Conservation (phyloP, 2,113 vertebrate species). For the Dryoscopus gambensis region DNA sequence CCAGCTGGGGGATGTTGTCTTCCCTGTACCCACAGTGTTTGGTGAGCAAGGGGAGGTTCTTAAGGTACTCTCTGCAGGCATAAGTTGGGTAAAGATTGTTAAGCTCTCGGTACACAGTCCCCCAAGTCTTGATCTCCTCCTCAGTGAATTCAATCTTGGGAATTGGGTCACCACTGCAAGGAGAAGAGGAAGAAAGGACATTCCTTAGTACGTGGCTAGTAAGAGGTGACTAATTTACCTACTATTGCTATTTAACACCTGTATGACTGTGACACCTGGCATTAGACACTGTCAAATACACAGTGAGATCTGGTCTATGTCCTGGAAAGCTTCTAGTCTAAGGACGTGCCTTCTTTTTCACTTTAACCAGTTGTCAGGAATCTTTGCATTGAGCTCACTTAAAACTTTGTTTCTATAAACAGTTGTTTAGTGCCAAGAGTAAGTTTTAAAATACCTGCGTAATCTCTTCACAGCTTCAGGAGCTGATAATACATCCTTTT, state of each 20-base stretch:
- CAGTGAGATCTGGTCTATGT: background rate
- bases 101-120: conserved; percentile 91
- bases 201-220: background rate
- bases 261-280: background rate
- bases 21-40: conserved; percentile 91
- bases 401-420: background rate
- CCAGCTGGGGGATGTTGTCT: conserved; percentile 96
- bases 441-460: background rate
- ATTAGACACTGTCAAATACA: background rate
- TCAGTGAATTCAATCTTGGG: conserved; percentile 91
- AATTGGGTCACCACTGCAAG: conserved; percentile 85
- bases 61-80: conserved; percentile 93
- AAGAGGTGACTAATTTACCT: background rate
- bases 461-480: background rate
- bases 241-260: background rate
- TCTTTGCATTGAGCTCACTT: background rate
- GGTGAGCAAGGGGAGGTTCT: conserved; percentile 91
- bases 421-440: background rate
- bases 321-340: background rate
- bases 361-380: background rate
- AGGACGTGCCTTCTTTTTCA: background rate
- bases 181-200: background rate
- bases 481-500: background rate
- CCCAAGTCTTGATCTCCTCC: conserved; percentile 96
- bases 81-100: conserved; percentile 92